Conservation (phyloP, 2,113 vertebrate genomes). For the Ariopsis seemanni region DNA sequence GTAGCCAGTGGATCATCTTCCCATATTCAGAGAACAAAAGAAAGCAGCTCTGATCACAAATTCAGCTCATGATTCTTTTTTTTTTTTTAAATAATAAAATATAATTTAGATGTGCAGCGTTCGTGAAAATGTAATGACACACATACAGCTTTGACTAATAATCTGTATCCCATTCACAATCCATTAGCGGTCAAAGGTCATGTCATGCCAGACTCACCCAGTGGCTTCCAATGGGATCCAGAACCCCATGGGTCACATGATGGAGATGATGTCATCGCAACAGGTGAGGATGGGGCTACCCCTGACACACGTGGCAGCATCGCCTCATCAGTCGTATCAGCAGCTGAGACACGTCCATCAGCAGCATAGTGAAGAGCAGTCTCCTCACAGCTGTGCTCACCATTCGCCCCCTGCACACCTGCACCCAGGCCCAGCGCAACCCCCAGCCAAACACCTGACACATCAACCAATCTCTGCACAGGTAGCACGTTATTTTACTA, state of each 20-base stretch:
- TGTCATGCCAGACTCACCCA: constrained; percentile 73
- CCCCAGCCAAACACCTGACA: constrained; percentile 82
- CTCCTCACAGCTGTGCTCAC: constrained; percentile 80
- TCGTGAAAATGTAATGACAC: neutral
- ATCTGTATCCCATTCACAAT: neutral
- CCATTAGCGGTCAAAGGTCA: constrained; percentile 87
- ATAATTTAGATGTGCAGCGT: neutral
- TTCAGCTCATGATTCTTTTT: neutral
- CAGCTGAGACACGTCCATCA: constrained; percentile 81
- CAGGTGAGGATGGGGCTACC: constrained; percentile 82
- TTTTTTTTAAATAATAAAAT: neutral
- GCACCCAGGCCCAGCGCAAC: constrained; percentile 78
- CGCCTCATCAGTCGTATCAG: constrained; percentile 76
- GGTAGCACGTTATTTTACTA: constrained; percentile 68
- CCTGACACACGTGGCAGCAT: constrained; percentile 82
- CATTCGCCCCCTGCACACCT: constrained; percentile 86
- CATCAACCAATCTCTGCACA: constrained; percentile 83
- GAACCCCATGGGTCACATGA: constrained; percentile 90
- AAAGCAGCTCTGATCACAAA: too few relatives aligned
- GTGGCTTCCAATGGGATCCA: constrained; percentile 83
- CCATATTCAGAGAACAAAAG: too few relatives aligned
- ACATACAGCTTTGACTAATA: neutral
- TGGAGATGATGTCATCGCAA: constrained; percentile 93
- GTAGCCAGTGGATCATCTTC: neutral
- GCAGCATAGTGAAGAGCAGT: constrained; percentile 82